A percentile compares a stretch with the other conserved stretches of the same genome.
Conservation (phyloP, 2,113 vertebrate species). For the Irena cyanogastra region DNA sequence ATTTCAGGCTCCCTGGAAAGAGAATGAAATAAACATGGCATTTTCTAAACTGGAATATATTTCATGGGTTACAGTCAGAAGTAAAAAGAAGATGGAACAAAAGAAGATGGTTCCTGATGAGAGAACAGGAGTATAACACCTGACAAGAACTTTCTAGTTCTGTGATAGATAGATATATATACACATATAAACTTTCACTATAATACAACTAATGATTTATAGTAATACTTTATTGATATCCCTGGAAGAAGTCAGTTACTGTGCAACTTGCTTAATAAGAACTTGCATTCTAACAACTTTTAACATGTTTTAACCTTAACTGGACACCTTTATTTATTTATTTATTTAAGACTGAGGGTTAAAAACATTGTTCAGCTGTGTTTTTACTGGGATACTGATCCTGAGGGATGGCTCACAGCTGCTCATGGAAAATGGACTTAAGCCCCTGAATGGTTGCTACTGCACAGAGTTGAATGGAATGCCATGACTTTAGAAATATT, state of each 20-base stretch:
- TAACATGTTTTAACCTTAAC: background rate
- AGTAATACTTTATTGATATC: background rate
- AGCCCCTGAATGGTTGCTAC: background rate
- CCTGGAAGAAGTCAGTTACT: background rate
- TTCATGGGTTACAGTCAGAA: background rate
- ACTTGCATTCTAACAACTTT: background rate
- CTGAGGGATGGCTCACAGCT: background rate
- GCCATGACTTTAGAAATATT: background rate
- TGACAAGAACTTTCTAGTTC: background rate
- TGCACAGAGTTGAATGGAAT: background rate
- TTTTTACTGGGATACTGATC: background rate
- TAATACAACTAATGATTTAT: background rate
- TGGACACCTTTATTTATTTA: background rate
- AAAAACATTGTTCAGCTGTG: background rate
- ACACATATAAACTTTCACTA: background rate
- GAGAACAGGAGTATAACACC: background rate
- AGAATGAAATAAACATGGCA: constrained; percentile 19
- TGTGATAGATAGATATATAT: background rate
- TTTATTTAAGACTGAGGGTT: background rate
- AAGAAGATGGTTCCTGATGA: too few relatives aligned
- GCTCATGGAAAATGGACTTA: background rate
- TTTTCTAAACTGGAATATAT: constrained; percentile 15
- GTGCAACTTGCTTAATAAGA: background rate
- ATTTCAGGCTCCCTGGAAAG: constrained; percentile 53
- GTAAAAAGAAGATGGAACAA: constrained; percentile 13